Conservation (phyloP, 2,797 vertebrate genomes). For the Eospalax fontanierii region DNA sequence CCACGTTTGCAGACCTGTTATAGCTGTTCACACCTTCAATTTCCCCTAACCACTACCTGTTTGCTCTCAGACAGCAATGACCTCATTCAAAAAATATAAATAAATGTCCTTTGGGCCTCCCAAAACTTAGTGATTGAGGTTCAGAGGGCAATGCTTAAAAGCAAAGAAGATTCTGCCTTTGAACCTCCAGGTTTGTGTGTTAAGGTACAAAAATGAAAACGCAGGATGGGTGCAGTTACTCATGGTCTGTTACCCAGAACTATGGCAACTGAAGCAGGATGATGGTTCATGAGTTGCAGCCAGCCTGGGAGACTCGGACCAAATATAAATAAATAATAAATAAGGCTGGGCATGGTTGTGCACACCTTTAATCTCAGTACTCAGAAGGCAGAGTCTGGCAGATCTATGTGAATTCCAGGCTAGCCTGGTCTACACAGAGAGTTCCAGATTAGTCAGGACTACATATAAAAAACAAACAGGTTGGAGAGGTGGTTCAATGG, state of each 20-base stretch:
- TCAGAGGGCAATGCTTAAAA: not conserved
- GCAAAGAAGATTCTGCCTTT: not conserved
- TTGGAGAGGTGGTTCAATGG: too few species aligned
- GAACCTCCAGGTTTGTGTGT: not conserved
- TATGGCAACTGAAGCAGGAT: not conserved
- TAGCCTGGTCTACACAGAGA: too few species aligned
- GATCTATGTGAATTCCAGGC: too few species aligned
- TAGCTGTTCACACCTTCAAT: not conserved
- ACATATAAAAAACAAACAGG: too few species aligned
- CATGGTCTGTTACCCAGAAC: not conserved
- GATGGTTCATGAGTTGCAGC: not conserved
- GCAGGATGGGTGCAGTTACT: not conserved
- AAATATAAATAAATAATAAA: not conserved
- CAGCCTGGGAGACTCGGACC: not conserved
- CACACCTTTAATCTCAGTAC: too few species aligned
- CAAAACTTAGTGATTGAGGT: not conserved
- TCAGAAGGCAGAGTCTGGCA: too few species aligned
- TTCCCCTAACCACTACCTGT: slow-evolving; percentile 30
- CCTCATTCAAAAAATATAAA: slow-evolving; percentile 47
- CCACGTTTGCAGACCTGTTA: not conserved
- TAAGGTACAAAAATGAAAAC: not conserved
- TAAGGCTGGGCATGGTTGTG: too few species aligned
- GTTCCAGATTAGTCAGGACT: too few species aligned
- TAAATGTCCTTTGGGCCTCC: slow-evolving; percentile 1
- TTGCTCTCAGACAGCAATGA: slow-evolving; percentile 23